Base-by-base conservation (phyloP, 2,113 vertebrate genomes). In the Corvus hawaiiensis region DNA sequence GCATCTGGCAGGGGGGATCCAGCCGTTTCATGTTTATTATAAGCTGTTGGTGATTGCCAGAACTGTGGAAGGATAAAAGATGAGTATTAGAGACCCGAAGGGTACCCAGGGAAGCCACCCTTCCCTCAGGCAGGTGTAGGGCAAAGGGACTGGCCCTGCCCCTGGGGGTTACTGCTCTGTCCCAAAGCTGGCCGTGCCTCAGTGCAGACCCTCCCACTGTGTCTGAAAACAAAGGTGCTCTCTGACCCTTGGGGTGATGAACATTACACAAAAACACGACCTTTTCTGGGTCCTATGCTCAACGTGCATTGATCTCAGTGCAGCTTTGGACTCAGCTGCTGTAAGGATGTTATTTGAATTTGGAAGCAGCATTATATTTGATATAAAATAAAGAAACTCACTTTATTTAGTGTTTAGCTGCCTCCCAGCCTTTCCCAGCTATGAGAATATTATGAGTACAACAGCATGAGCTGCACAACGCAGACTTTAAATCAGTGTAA, bases 381-480 rank as follows among this genome's bases (percentile, higher is more conserved):
- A 44, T 83, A 5, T 46, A 76, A 83, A 85, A 68, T 37, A 19
- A 52, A 84, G 18, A 56, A 79, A 44, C 18, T 8, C 1, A 2
- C 7, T 81, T 62, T 54, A 16, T 89, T 77, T 44, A 28, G 17
- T 7, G 5, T 64, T 32, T 37, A 22, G 8, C 12, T 61, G 17
- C 24, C 13, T 81, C 10, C 15, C 28, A 64, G 27, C 32, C 49
- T 58, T 64, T 68, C 28, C 37, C 54, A 79, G 30, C 7, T 5
- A 48, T 46, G 46, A 55, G n/a, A 66, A 43, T 51, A 35, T 28
- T 72, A 10, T 24, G 27, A 5, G 73, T 66, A 30, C 35, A 61
- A 19, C 24, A 59, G 27, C 22, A 35, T 0, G 4, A 78, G 55
- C 64, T 74, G 33, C 0, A 1, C 9, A 3, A 72, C 1, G 0